These are phyloP conservation scores for Notothenia coriiceps DNA, from an alignment of 2,113 vertebrate species.

Conservation along the genomic window DNA sequence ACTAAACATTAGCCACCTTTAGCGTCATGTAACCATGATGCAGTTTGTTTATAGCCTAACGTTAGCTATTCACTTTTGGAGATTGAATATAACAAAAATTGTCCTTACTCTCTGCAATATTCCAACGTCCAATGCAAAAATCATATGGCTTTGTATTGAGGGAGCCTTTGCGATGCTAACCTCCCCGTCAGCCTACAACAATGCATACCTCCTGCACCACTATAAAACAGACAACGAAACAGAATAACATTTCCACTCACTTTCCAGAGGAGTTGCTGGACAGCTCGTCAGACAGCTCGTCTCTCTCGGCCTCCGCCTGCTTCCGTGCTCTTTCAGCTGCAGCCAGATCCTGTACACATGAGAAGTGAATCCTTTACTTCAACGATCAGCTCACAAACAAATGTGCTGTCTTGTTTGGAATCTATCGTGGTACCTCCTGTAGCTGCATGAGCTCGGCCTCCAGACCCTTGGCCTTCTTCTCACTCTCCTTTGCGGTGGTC, in stretches of 20 bases:
- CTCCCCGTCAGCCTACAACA: too few relatives aligned
- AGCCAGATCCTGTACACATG: constrained; percentile 88
- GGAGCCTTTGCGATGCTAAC: too few relatives aligned
- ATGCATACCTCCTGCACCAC: too few relatives aligned
- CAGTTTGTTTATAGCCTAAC: too few relatives aligned
- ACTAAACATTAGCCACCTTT: too few relatives aligned
- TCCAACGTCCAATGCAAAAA: too few relatives aligned
- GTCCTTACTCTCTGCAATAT: too few relatives aligned
- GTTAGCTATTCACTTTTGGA: too few relatives aligned
- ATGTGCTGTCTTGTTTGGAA: not conserved
- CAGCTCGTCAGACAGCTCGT: constrained; percentile 93
- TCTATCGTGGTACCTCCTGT: constrained; percentile 88
- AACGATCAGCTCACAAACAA: not conserved
- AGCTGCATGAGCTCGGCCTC: constrained; percentile 95
- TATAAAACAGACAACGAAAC: not conserved
- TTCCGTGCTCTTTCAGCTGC: constrained; percentile 92
- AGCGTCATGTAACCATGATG: too few relatives aligned
- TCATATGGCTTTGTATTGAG: too few relatives aligned
- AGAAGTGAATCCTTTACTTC: not conserved
- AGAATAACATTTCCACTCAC: constrained; percentile 73
- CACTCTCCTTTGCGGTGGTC: constrained; percentile 91
- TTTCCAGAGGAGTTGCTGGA: constrained; percentile 90
- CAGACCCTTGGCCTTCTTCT: constrained; percentile 94
- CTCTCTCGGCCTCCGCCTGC: constrained; percentile 93
- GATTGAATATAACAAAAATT: too few relatives aligned